These are phyloP conservation scores for Xiphias gladius DNA, from an alignment of 2,113 vertebrate genomes.

Conservation along the genomic window DNA sequence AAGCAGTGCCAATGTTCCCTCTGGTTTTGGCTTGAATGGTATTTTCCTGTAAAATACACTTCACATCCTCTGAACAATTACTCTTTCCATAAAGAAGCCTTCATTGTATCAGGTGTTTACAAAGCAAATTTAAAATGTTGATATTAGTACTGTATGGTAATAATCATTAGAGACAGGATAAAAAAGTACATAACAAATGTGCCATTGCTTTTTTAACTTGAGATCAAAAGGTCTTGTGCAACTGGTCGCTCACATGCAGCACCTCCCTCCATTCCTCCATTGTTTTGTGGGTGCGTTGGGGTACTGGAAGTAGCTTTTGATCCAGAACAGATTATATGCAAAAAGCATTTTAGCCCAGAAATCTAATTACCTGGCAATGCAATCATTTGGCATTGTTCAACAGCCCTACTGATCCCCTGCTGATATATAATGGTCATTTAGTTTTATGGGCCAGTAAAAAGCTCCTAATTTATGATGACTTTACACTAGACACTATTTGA, in stretches of 20 bases:
- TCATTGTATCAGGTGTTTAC: neutral
- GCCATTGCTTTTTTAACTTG: neutral
- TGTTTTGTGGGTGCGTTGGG: neutral
- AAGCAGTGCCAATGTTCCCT: constrained; percentile 14
- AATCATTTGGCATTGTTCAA: constrained; percentile 48
- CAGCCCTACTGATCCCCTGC: constrained; percentile 58
- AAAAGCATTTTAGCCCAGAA: constrained; percentile 32
- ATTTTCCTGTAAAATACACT: constrained; percentile 19
- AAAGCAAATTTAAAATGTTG: neutral
- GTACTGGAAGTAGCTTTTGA: constrained; percentile 19
- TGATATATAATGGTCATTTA: constrained; percentile 64
- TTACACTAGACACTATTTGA: constrained; percentile 51
- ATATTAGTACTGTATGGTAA: neutral
- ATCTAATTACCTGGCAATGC: constrained; percentile 48
- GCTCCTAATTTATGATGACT: constrained; percentile 64
- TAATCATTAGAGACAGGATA: neutral
- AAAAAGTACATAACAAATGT: neutral
- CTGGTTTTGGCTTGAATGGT: neutral
- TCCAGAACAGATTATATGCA: constrained; percentile 38
- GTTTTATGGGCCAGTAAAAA: constrained; percentile 66
- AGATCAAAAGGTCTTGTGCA: neutral
- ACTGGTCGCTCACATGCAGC: neutral
- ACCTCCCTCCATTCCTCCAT: neutral
- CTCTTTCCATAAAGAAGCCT: neutral
- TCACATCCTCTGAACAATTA: constrained; percentile 19